Conservation (phyloP, 2,797 vertebrate genomes). For the Darevskia mixta region DNA sequence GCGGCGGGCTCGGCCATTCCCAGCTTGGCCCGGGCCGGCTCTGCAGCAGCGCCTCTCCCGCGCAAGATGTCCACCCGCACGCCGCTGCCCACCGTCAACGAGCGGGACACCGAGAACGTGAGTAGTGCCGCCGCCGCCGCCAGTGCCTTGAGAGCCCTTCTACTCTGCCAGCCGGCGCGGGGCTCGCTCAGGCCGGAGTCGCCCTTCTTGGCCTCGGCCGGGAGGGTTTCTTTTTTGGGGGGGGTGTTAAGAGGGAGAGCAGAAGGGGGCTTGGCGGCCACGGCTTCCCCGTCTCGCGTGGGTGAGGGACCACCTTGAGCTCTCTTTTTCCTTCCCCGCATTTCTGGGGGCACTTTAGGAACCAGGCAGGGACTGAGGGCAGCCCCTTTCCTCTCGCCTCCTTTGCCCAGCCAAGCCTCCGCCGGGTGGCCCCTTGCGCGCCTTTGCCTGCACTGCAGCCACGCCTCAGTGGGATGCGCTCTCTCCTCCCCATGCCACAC, state of each 20-base stretch:
- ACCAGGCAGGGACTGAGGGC: neutral
- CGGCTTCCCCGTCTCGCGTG: neutral
- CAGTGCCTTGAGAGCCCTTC: neutral
- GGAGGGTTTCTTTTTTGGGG: neutral
- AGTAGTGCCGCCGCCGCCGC: conserved; percentile 81
- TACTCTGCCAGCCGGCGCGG: neutral
- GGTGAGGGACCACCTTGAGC: neutral
- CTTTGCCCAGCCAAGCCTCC: neutral
- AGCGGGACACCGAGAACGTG: conserved; percentile 94
- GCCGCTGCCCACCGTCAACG: conserved; percentile 95
- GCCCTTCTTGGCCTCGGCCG: neutral
- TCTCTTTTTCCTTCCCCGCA: too few relatives aligned
- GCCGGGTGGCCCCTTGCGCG: neutral
- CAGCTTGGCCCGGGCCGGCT: conserved; percentile 41
- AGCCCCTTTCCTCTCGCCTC: neutral
- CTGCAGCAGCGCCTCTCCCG: conserved; percentile 7
- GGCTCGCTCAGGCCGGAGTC: neutral
- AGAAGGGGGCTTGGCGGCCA: neutral
- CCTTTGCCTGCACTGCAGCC: neutral
- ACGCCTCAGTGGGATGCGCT: conserved; percentile 2
- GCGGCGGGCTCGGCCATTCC: conserved; percentile 42
- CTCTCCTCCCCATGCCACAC: neutral
- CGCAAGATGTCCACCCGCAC: conserved; percentile 92
- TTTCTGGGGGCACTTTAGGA: neutral
- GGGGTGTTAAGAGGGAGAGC: neutral